Evolutionary conservation across 1,140 invertebrate genomes (phyloP), one percentile per base, ranked within the genome.

Genomic region (Drosophila hydei): DNA sequence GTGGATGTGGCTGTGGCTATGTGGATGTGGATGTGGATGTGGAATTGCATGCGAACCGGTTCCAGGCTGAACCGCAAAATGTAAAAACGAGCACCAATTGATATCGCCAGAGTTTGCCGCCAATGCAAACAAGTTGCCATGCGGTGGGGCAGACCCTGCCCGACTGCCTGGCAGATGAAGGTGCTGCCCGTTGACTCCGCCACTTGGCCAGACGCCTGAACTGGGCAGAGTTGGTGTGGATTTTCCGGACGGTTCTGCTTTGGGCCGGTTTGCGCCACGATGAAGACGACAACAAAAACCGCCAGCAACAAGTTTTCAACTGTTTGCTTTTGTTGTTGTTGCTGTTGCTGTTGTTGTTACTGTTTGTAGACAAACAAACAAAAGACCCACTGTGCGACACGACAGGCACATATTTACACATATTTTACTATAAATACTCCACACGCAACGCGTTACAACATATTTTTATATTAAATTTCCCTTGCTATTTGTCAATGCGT

Each of bases 241-340:
- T 79, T 88, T 88, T 87, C 78, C 72, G 83, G 45, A 43, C 68
- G 61, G 56, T 87, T 87, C 77, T 78, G 83, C 70, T 64, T 85
- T 72, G 63, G 67, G 71, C 69, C 64, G 70, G 74, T 80, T 85
- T 80, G 58, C 47, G 23, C 25, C 33, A 11, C 58, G 19, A 45
- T 45, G 30, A 61, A 61, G 48, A 61, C 25, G 52, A 72, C 50
- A 65, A 23, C 55, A 47, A 59, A 63, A 48, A 67, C 69, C 50
- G 62, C 48, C 76, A 77, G 73, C 80, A 79, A 77, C 76, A 84
- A 79, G 75, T 83, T 75, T 69, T 42, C 59, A 43, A 19, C 42
- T 71, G 63, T 50, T 70, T 76, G 40, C 11, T 9, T 40, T 62
- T 61, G 59, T 64, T 58, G n/a, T 8, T 25, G 50, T 7, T 50